Evolutionary conservation across 92 coral and sea anemone genomes (phyloP).

Genomic region (Zoanthus gigantus): DNA sequence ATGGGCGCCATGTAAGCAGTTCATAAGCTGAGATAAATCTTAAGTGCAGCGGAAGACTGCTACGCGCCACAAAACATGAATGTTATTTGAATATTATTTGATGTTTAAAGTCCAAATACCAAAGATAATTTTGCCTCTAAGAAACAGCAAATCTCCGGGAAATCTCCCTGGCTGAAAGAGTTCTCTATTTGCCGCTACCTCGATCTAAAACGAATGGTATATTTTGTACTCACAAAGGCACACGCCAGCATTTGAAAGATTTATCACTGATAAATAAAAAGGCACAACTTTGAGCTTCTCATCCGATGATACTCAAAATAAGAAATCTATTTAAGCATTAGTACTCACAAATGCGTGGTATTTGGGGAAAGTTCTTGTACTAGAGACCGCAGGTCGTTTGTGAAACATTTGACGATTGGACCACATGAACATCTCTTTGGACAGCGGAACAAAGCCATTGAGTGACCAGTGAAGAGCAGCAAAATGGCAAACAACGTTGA

Average conservation of each 20-base stretch:
- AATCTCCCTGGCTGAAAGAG: no score
- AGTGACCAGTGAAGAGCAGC: slow-evolving; percentile 32
- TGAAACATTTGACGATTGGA: slow-evolving; percentile 64
- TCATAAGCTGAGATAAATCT: no score
- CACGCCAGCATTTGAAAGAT: slow-evolving; percentile 31
- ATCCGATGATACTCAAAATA: neutral
- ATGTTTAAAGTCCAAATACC: no score
- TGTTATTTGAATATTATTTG: no score
- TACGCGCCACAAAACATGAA: no score
- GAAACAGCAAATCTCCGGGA: no score
- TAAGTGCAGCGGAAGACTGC: no score
- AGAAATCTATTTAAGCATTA: slow-evolving; percentile 14
- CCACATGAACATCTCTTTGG: slow-evolving; percentile 78
- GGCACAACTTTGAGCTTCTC: neutral
- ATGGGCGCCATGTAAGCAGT: no score
- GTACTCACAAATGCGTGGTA: slow-evolving; percentile 89
- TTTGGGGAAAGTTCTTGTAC: slow-evolving; percentile 74
- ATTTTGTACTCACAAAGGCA: neutral
- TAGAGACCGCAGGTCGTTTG: slow-evolving; percentile 74
- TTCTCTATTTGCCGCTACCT: neutral
- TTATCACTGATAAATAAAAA: neutral
- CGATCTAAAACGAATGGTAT: neutral
- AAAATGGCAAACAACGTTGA: slow-evolving; percentile 19
- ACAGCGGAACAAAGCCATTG: slow-evolving; percentile 49
- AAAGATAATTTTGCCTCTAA: no score